Conservation (phyloP, 1,140 invertebrate species). For the Zaprionus nigranus region DNA sequence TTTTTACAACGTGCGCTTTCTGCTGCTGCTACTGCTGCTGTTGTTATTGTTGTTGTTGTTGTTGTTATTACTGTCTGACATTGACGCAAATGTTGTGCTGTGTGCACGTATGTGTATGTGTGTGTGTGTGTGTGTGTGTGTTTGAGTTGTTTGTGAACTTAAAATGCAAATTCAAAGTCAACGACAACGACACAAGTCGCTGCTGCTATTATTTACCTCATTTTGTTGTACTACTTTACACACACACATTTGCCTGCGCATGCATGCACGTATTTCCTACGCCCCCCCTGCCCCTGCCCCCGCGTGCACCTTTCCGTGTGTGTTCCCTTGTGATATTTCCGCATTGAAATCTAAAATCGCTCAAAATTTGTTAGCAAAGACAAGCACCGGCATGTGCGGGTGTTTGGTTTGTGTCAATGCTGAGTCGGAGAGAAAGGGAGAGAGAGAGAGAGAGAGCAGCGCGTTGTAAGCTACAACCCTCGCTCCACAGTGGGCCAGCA, state of each 20-base stretch:
- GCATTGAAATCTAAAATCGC: constrained; percentile 25
- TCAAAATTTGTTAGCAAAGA: constrained; percentile 2
- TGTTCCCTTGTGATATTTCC: constrained; percentile 24
- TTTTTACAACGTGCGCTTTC: constrained; percentile 73
- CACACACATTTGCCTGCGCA: constrained; percentile 4
- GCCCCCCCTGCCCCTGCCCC: neutral
- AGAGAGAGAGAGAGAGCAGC: neutral
- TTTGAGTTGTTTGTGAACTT: constrained; percentile 46
- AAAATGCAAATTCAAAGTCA: constrained; percentile 65
- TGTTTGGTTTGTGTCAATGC: constrained; percentile 35
- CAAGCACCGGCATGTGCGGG: constrained; percentile 14
- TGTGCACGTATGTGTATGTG: constrained; percentile 4
- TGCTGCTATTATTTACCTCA: constrained; percentile 28
- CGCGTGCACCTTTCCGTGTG: neutral
- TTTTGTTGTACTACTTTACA: constrained; percentile 24
- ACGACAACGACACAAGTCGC: constrained; percentile 36
- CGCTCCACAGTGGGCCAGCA: neutral
- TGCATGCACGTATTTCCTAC: constrained; percentile 29
- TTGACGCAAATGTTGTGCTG: constrained; percentile 69
- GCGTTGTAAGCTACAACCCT: neutral
- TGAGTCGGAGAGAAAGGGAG: neutral
- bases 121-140: constrained; percentile 8
- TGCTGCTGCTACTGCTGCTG: constrained; percentile 21
- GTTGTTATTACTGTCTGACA: constrained; percentile 57
- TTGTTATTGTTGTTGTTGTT: constrained; percentile 28